A percentile compares a stretch with the other conserved stretches of the same genome.
phyloP scores from a whole-genome alignment of 2,888 invertebrate genomes.

The Mantis religiosa region DNA sequence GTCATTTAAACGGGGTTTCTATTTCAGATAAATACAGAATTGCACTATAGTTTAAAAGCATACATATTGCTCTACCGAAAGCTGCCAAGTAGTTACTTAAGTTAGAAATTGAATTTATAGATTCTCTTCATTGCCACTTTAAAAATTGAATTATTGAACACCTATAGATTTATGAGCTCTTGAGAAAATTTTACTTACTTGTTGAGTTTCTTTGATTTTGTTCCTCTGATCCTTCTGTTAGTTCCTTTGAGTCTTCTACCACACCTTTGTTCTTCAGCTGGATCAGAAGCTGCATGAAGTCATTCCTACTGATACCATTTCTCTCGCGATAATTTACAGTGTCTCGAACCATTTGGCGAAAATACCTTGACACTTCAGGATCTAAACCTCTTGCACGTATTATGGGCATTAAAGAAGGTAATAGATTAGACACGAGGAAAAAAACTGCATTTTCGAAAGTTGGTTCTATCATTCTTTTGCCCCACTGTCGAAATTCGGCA shows the following conservation, averaged over 20 bases:
- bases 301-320: conserved; percentile 35
- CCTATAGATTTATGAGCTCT: too few relatives aligned
- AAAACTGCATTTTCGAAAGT: conserved; percentile 37
- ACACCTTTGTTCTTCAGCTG: conserved; percentile 26
- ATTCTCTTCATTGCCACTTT: too few relatives aligned
- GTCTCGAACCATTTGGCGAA: conserved; percentile 43
- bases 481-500: conserved; percentile 41
- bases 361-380: conserved; percentile 34
- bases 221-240: too few relatives aligned
- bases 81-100: too few relatives aligned
- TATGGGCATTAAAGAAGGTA: neutral
- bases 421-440: conserved; percentile 34
- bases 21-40: too few relatives aligned
- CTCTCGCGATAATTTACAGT: conserved; percentile 36
- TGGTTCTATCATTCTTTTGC: conserved; percentile 36
- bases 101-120: too few relatives aligned
- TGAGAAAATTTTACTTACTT: too few relatives aligned
- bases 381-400: neutral
- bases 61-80: too few relatives aligned
- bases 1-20: too few relatives aligned
- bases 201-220: too few relatives aligned
- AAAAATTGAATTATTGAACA: too few relatives aligned
- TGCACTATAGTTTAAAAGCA: too few relatives aligned
- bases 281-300: conserved; percentile 32
- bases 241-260: neutral